A percentile compares a stretch with the other conserved stretches of the same genome.
These are phyloP conservation scores for Pimephales promelas DNA, from an alignment of 2,113 vertebrate species.

Conservation along the genomic window DNA sequence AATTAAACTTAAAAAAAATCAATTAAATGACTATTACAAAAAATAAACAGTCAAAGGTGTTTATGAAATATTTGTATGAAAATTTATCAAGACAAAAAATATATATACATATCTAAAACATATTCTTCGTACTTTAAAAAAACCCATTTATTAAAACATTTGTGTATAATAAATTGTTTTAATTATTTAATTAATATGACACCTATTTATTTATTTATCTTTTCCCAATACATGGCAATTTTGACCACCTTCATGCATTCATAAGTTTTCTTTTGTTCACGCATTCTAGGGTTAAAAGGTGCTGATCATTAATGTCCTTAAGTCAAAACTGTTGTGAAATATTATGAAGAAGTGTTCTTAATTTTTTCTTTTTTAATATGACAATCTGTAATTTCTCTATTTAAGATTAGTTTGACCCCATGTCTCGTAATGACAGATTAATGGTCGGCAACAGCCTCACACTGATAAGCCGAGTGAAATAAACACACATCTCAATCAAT, in stretches of 20 bases:
- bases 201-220: no score
- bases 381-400: neutral
- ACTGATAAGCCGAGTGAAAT: constrained; percentile 32
- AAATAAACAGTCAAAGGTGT: neutral
- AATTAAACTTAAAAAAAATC: neutral
- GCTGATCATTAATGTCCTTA: no score
- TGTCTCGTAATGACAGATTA: constrained; percentile 28
- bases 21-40: neutral
- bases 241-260: no score
- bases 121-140: no score
- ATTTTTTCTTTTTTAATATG: neutral
- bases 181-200: no score
- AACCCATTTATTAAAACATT: no score
- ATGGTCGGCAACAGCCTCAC: neutral
- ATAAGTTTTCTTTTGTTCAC: no score
- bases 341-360: neutral
- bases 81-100: neutral
- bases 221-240: no score
- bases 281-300: no score
- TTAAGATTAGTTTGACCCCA: constrained; percentile 8
- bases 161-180: no score
- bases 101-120: no score
- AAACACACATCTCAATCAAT: constrained; percentile 38
- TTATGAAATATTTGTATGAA: neutral
- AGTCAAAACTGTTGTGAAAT: neutral